phyloP scores from a whole-genome alignment of 2,888 invertebrate species.

The Stenichneumon culpator region DNA sequence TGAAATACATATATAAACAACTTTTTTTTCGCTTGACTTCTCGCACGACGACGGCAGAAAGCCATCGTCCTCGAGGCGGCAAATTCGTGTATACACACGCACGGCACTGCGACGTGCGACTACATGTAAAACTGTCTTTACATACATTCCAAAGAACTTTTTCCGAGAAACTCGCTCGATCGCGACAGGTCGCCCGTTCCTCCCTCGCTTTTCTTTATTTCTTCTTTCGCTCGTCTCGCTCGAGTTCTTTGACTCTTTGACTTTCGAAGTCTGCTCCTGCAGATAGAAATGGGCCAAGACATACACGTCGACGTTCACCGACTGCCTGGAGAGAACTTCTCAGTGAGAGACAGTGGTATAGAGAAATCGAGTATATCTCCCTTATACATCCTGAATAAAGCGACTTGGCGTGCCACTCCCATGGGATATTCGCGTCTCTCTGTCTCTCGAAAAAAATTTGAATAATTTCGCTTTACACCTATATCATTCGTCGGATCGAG shows the following conservation, averaged over 20 bases:
- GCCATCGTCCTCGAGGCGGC: slow-evolving; percentile 28
- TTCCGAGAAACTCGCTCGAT: slow-evolving; percentile 57
- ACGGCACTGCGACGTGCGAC: not conserved
- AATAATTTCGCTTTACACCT: slow-evolving; percentile 57
- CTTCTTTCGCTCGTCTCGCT: slow-evolving; percentile 20
- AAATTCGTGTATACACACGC: not conserved
- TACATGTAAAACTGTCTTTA: slow-evolving; percentile 30
- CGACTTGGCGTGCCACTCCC: slow-evolving; percentile 52
- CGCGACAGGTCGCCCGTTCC: slow-evolving; percentile 61
- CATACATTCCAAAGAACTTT: slow-evolving; percentile 61
- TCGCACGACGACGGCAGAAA: not conserved
- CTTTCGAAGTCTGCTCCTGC: slow-evolving; percentile 40
- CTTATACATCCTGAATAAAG: slow-evolving; percentile 51
- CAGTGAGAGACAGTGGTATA: slow-evolving; percentile 41
- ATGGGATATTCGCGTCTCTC: slow-evolving; percentile 49
- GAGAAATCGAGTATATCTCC: slow-evolving; percentile 1
- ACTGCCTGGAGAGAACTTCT: slow-evolving; percentile 32
- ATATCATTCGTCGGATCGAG: slow-evolving; percentile 26
- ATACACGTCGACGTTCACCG: slow-evolving; percentile 11
- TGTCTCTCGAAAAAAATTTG: slow-evolving; percentile 53
- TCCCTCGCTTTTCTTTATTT: slow-evolving; percentile 48
- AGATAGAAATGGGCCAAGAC: slow-evolving; percentile 53
- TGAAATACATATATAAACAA: slow-evolving; percentile 4
- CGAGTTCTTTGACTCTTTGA: slow-evolving; percentile 66
- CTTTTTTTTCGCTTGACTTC: slow-evolving; percentile 26